A percentile compares a stretch with the other conserved stretches of the same genome.
Evolutionary conservation across 1,140 invertebrate genomes (phyloP).

Genomic region (Lordiphosa clarofinis): DNA sequence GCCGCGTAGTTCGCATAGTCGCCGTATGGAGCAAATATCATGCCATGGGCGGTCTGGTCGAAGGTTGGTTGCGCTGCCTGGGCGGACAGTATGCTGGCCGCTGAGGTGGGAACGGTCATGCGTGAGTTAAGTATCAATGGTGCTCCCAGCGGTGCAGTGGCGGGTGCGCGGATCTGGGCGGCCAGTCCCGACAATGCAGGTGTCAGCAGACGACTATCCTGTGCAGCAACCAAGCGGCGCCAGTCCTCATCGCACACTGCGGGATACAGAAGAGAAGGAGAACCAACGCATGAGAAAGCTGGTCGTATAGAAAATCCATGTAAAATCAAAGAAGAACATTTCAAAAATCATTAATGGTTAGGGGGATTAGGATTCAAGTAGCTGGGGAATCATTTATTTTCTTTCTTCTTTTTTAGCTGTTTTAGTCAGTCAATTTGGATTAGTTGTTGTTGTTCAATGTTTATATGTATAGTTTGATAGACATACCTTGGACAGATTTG

Average conservation of each 20-base stretch:
- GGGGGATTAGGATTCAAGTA: constrained; percentile 13
- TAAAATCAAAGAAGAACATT: constrained; percentile 56
- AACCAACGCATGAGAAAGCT: constrained; percentile 77
- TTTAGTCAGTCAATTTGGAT: constrained; percentile 29
- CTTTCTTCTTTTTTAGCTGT: background rate
- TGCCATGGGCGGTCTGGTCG: constrained; percentile 80
- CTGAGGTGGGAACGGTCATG: constrained; percentile 89
- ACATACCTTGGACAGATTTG: constrained; percentile 86
- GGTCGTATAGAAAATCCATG: constrained; percentile 57
- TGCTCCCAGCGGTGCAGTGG: constrained; percentile 87
- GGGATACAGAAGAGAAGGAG: constrained; percentile 78
- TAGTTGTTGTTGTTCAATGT: constrained; percentile 10
- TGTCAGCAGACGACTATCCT: constrained; percentile 87
- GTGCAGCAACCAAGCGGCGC: constrained; percentile 87
- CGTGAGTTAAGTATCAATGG: constrained; percentile 93
- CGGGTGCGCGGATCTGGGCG: constrained; percentile 84
- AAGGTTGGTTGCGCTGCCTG: constrained; percentile 88
- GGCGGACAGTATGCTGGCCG: constrained; percentile 86
- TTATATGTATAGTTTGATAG: constrained; percentile 16
- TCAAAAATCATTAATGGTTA: constrained; percentile 43
- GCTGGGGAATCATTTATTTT: background rate
- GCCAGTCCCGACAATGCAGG: constrained; percentile 82
- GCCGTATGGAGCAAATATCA: constrained; percentile 90
- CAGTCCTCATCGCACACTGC: constrained; percentile 87
- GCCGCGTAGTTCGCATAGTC: constrained; percentile 94